Evolutionary conservation across 2,888 invertebrate genomes (phyloP), one percentile per base, ranked within the genome.

Genomic region (Ichneumoninae sp.): DNA sequence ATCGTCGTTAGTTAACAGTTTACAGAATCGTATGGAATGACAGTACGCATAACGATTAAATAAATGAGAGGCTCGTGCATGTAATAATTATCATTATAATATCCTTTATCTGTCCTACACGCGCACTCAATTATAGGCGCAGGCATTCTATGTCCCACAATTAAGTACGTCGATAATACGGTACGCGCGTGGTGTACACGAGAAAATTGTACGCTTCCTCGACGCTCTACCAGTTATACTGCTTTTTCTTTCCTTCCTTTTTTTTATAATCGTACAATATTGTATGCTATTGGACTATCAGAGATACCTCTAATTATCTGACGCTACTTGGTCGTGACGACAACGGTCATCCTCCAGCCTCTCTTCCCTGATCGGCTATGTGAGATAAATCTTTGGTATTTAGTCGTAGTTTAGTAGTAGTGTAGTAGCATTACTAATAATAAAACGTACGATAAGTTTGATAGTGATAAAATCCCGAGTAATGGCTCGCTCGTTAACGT

Each of bases 291-390:
- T 82, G 77, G 66, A 87, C 83, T 86, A 84, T 82, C 83, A 68
- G 82, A 76, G 80, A 79, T 80, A 66, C 52, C 81, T 78, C 69
- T 47, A 79, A 60, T 82, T 77, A 82, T 79, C 82, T 87, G 86
- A 83, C 81, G 86, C 82, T 87, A 86, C 79, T 87, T 87, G 87
- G 87, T 87, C 87, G 85, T 83, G 87, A 87, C 87, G 83, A 84
- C 82, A 86, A 83, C 82, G 84, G 84, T 87, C 85, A 87, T 86
- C 84, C 83, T 86, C 83, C 86, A 87, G 65, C 84, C 85, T 66
- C 71, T 47, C 71, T 75, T 71, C 65, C 78, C 78, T 81, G 69
- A 36, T 79, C 72, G 75, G 72, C 71, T 77, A 50, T 50, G 72
- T 80, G 66, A 79, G 75, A 82, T 75, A 70, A 85, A 72, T 74